These are phyloP conservation scores for Pseudococcus longispinus DNA, from an alignment of 2,888 invertebrate genomes.

Conservation along the genomic window DNA sequence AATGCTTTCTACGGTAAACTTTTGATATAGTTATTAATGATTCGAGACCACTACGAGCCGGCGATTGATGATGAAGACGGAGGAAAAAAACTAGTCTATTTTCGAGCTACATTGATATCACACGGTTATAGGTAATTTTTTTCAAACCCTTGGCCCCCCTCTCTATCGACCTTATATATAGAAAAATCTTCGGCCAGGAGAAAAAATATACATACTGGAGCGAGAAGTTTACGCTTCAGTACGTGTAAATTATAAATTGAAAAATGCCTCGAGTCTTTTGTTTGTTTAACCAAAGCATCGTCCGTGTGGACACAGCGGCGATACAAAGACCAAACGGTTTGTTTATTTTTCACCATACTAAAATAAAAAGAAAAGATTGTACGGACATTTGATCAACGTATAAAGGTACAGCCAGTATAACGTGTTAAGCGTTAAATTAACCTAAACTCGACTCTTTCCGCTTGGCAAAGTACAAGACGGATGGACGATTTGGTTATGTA, in stretches of 20 bases:
- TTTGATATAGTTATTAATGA: conserved; percentile 16
- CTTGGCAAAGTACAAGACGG: conserved; percentile 32
- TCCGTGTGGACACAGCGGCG: conserved; percentile 2
- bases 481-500: conserved; percentile 1
- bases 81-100: background rate
- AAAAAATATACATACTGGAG: background rate
- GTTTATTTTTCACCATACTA: conserved; percentile 8
- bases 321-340: conserved; percentile 5
- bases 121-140: conserved; percentile 3
- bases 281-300: conserved; percentile 17
- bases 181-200: background rate
- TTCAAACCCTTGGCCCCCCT: background rate
- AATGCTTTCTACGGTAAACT: background rate
- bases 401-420: background rate
- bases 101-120: background rate
- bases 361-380: background rate
- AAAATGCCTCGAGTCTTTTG: conserved; percentile 39
- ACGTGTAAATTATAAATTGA: conserved; percentile 31
- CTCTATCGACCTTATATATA: background rate
- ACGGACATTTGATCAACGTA: conserved; percentile 20
- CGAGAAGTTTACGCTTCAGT: conserved; percentile 14
- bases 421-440: conserved; percentile 41
- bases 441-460: background rate
- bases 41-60: background rate
- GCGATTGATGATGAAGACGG: background rate